Conservation (phyloP, 2,888 invertebrate species). For the Muschampia plurimacula region DNA sequence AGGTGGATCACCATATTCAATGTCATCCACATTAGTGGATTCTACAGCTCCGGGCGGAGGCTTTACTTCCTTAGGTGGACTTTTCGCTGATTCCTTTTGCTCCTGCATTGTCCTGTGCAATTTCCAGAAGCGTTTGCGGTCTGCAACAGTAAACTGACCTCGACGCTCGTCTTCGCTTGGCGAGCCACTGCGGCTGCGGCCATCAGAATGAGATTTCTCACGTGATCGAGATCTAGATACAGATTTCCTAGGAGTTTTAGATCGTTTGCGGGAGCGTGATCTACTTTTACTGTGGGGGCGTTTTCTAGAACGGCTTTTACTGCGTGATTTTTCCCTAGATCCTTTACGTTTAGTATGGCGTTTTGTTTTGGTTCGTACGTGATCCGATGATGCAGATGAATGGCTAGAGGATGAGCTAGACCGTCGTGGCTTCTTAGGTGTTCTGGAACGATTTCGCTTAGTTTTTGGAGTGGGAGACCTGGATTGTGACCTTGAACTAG, state of each 20-base stretch:
- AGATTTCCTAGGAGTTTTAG: slow-evolving; percentile 55
- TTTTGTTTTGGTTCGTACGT: slow-evolving; percentile 57
- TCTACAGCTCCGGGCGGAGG: slow-evolving; percentile 76
- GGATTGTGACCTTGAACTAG: slow-evolving; percentile 65
- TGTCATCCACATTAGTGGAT: slow-evolving; percentile 65
- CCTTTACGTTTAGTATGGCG: slow-evolving; percentile 53
- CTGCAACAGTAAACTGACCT: slow-evolving; percentile 79
- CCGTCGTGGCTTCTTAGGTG: slow-evolving; percentile 50
- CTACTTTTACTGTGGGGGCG: slow-evolving; percentile 53
- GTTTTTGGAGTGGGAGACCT: slow-evolving; percentile 55
- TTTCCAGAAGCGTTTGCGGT: slow-evolving; percentile 79
- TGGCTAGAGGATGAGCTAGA: slow-evolving; percentile 54
- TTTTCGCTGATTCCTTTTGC: slow-evolving; percentile 58
- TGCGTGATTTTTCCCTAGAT: slow-evolving; percentile 59
- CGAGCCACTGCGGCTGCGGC: slow-evolving; percentile 57
- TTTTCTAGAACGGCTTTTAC: slow-evolving; percentile 59
- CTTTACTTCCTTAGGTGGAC: slow-evolving; percentile 70
- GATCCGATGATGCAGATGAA: slow-evolving; percentile 57
- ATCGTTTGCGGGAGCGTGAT: slow-evolving; percentile 49
- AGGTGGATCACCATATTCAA: slow-evolving; percentile 77
- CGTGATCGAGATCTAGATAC: slow-evolving; percentile 49
- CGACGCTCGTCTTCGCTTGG: slow-evolving; percentile 74
- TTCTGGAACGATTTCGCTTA: slow-evolving; percentile 52
- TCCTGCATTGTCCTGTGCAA: slow-evolving; percentile 68
- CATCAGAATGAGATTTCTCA: slow-evolving; percentile 56